These are phyloP conservation scores for Romanomermis culicivorax DNA, from an alignment of 2,888 invertebrate genomes.

Conservation along the genomic window DNA sequence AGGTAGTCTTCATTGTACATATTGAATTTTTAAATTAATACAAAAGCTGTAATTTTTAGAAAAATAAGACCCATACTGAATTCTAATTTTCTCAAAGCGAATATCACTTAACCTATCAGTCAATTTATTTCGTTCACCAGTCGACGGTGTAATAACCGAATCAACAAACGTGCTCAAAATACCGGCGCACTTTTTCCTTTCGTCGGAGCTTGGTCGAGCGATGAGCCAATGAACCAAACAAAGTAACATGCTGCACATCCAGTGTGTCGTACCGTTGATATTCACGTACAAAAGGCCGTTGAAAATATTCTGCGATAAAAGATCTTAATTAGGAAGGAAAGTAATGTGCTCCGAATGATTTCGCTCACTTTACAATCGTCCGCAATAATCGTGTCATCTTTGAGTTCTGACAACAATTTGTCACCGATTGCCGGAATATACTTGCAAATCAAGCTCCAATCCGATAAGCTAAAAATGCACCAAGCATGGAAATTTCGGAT, in stretches of 20 bases:
- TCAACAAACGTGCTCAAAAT: neutral
- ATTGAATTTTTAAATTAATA: no score
- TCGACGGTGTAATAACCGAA: neutral
- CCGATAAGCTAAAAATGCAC: neutral
- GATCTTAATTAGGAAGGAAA: neutral
- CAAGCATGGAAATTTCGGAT: no score
- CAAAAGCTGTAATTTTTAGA: no score
- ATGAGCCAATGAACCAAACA: slow-evolving; percentile 18
- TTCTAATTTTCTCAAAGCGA: no score
- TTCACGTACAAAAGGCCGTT: neutral
- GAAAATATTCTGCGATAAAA: neutral
- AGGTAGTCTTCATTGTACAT: no score
- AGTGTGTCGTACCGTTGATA: neutral
- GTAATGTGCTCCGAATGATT: no score
- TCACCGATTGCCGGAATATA: neutral
- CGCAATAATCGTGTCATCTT: neutral
- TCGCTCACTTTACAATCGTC: neutral
- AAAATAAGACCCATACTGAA: no score
- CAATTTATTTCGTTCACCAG: neutral
- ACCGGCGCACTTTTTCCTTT: neutral
- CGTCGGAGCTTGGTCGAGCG: slow-evolving; percentile 5
- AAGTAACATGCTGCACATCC: slow-evolving; percentile 13
- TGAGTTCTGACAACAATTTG: neutral
- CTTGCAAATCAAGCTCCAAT: neutral
- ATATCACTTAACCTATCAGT: slow-evolving; percentile 1